Evolutionary conservation across 1,140 invertebrate genomes (phyloP).

Genomic region (Piezodorus guildinii): DNA sequence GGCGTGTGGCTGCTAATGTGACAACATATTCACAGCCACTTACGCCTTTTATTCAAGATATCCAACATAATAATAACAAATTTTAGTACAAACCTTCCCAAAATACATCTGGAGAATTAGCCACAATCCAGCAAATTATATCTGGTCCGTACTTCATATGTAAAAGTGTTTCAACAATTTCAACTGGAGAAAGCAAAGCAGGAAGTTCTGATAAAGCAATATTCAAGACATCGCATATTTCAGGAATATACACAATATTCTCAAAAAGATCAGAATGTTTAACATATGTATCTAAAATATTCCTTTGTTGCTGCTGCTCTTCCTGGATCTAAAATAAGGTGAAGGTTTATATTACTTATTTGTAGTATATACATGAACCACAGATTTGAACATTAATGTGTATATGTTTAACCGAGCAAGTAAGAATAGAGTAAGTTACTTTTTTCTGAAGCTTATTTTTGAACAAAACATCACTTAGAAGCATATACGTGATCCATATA

Average conservation of each 20-base stretch:
- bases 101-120: slow-evolving; percentile 89
- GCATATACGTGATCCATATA: too few relatives aligned
- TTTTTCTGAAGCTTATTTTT: too few relatives aligned
- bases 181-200: slow-evolving; percentile 69
- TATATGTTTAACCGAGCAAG: too few relatives aligned
- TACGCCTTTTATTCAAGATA: background rate
- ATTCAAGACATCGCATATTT: slow-evolving; percentile 88
- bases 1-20: too few relatives aligned
- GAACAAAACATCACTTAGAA: too few relatives aligned
- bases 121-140: slow-evolving; percentile 77
- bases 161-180: slow-evolving; percentile 74
- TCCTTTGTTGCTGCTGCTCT: slow-evolving; percentile 34
- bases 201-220: slow-evolving; percentile 87
- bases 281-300: slow-evolving; percentile 52
- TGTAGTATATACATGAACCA: too few relatives aligned
- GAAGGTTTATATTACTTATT: background rate
- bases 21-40: too few relatives aligned
- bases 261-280: slow-evolving; percentile 88
- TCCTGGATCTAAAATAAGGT: slow-evolving; percentile 18
- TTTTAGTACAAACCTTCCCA: slow-evolving; percentile 54
- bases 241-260: slow-evolving; percentile 86
- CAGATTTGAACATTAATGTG: background rate
- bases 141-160: slow-evolving; percentile 81
- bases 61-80: background rate
- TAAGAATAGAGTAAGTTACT: too few relatives aligned